A percentile compares a stretch with the other conserved stretches of the same genome.
These are phyloP conservation scores for Mixornis gularis DNA, from an alignment of 2,113 vertebrate species.

Conservation along the genomic window DNA sequence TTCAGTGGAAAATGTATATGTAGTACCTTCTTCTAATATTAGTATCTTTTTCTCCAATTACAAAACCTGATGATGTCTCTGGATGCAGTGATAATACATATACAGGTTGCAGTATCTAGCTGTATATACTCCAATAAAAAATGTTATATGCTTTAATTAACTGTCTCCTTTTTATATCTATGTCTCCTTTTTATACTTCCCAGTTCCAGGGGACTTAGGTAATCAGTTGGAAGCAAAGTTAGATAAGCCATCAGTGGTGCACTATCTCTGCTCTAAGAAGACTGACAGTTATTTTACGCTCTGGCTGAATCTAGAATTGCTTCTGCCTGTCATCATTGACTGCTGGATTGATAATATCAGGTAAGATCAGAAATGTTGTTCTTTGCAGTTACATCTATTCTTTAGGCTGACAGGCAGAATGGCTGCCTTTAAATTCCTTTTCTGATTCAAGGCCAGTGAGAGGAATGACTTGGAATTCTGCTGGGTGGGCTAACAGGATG, in stretches of 20 bases:
- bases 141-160: neutral
- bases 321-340: constrained; percentile 92
- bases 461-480: neutral
- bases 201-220: constrained; percentile 94
- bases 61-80: neutral
- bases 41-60: neutral
- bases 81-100: neutral
- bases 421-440: neutral
- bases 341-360: constrained; percentile 99
- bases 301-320: constrained; percentile 94
- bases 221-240: constrained; percentile 96
- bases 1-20: neutral
- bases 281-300: constrained; percentile 90
- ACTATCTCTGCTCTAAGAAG: constrained; percentile 95
- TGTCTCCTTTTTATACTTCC: neutral
- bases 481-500: neutral
- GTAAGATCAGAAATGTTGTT: constrained; percentile 58
- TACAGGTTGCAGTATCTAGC: neutral
- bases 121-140: neutral
- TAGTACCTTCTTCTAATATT: neutral
- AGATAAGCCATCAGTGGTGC: constrained; percentile 92
- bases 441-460: neutral
- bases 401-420: neutral
- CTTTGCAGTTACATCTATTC: neutral
- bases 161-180: neutral